Conservation (phyloP, 23 tunicate species). For the Ciona savignyi region DNA sequence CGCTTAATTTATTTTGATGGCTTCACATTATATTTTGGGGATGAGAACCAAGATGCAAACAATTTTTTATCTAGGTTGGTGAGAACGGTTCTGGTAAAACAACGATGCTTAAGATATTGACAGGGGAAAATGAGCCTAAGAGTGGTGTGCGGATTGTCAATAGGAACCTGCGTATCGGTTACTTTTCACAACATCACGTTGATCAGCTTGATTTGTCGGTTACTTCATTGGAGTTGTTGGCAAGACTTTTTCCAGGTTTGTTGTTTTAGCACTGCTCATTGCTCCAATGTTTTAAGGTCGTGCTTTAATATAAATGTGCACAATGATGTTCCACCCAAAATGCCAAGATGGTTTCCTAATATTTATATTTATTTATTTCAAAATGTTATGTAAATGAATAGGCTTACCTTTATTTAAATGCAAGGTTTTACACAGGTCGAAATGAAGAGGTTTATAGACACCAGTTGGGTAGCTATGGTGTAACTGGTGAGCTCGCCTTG, state of each 20-base stretch:
- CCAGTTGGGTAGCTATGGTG: constrained; percentile 92
- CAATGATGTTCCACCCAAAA: no score
- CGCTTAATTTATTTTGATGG: no score
- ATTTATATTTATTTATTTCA: no score
- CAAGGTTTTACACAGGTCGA: constrained; percentile 26
- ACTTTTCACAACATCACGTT: constrained; percentile 97
- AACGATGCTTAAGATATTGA: constrained; percentile 80
- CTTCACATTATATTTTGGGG: no score
- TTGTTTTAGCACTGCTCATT: no score
- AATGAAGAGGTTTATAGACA: constrained; percentile 81
- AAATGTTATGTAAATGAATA: background rate
- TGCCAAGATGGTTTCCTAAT: no score
- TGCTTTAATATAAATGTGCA: no score
- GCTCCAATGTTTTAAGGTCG: no score
- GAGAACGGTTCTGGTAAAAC: constrained; percentile 99
- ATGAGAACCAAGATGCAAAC: no score
- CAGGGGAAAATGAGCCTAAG: constrained; percentile 52
- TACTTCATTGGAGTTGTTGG: constrained; percentile 64
- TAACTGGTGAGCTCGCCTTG: constrained; percentile 90
- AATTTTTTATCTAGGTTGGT: constrained; percentile 52
- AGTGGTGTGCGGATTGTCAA: constrained; percentile 67
- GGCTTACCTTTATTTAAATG: background rate
- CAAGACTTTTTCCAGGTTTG: constrained; percentile 69
- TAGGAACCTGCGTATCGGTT: constrained; percentile 67
- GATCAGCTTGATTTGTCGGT: constrained; percentile 85